Evolutionary conservation across 2,113 vertebrate genomes (phyloP).

Genomic region (Sceloporus tristichus): DNA sequence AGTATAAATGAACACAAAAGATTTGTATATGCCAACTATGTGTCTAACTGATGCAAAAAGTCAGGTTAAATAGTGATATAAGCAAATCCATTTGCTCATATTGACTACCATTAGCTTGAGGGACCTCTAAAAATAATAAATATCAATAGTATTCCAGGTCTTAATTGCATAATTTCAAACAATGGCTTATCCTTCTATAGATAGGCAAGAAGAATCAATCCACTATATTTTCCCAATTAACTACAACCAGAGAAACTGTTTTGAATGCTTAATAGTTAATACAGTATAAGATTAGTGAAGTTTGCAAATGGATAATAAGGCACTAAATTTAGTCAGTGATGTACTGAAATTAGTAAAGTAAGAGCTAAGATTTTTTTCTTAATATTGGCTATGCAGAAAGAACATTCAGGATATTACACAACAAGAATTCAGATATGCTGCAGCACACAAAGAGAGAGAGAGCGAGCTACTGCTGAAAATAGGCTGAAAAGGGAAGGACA

Average conservation of each 20-base stretch:
- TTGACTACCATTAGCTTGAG: no score
- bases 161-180: not conserved
- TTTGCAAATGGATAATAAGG: not conserved
- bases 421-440: not conserved
- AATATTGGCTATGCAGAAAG: not conserved
- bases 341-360: not conserved
- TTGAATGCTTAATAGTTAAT: not conserved
- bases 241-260: not conserved
- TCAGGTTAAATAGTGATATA: not conserved
- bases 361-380: not conserved
- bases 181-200: not conserved
- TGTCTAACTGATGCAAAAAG: not conserved
- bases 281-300: conserved; percentile 3
- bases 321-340: not conserved
- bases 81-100: not conserved
- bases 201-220: not conserved
- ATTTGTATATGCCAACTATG: not conserved
- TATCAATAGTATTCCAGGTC: not conserved
- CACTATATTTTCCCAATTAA: conserved; percentile 16
- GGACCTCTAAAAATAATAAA: not conserved
- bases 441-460: not conserved
- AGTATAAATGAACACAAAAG: not conserved
- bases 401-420: not conserved
- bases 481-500: not conserved
- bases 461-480: not conserved